A percentile compares a stretch with the other conserved stretches of the same genome.
These are phyloP conservation scores for Dryoscopus gambensis DNA, from an alignment of 2,113 vertebrate genomes.

Conservation along the genomic window DNA sequence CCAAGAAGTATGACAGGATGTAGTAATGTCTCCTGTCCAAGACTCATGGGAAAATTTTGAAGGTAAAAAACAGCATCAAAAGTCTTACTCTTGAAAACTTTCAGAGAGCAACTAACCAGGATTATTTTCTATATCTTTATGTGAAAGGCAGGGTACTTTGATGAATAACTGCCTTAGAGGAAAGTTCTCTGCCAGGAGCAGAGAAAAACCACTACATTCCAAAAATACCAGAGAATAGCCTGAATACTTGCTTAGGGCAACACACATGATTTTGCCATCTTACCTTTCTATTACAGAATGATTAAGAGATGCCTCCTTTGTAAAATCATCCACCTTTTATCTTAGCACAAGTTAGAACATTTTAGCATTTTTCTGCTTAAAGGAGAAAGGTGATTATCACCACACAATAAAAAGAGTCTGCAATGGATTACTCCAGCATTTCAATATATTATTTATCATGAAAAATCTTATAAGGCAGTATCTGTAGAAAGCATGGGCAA, in stretches of 20 bases:
- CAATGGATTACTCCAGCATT: background rate
- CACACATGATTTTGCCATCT: background rate
- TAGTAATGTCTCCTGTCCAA: background rate
- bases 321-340: background rate
- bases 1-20: background rate
- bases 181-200: background rate
- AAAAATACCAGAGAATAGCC: background rate
- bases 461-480: background rate
- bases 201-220: background rate
- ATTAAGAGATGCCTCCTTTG: background rate
- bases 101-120: background rate
- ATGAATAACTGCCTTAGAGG: background rate
- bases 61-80: background rate
- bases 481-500: background rate
- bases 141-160: background rate
- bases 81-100: background rate
- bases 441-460: background rate
- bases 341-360: background rate
- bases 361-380: background rate
- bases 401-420: background rate
- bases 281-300: background rate
- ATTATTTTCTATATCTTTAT: background rate
- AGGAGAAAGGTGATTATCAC: background rate
- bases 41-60: background rate
- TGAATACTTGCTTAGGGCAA: background rate